Base-by-base conservation (phyloP, 2,888 invertebrate species). In the Drepanosiphum platanoidis region DNA sequence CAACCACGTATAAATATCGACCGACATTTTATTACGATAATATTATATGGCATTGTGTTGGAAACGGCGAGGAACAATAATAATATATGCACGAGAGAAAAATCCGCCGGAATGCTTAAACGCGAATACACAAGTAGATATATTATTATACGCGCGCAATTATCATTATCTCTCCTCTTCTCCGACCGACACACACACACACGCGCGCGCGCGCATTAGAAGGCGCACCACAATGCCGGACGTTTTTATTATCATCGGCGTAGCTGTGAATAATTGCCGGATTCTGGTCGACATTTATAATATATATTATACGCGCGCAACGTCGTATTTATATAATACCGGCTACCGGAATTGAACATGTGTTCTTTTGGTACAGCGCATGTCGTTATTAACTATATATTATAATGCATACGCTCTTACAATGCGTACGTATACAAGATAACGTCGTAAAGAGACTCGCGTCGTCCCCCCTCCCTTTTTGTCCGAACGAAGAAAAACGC, bases 221-320 rank as follows among this genome's bases (percentile, higher is more conserved):
- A 46, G 52, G 22, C 52, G 39, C 64, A 61, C n/a, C n/a, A n/a
- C 61, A 27, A 27, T 9, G 52, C 70, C 80, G 2, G 66, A 66
- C 66, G 66, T 71, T 81, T 71, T 81, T 71, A 71, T 39, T 58
- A 71, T 70, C 81, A 58, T 70, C 81, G 71, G 58, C 15, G 70
- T 70, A 22, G 18, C 70, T 13, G 39, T 71, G 58, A 71, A 71
- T 81, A 39, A 81, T 81, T 71, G 71, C 71, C 58, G 61, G 71
- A 81, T 71, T 81, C 81, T 71, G 71, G 39, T 61, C 30, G 36
- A 22, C 58, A 81, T 81, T 81, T 61, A 71, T 39, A 27, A 64
- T 58, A 22, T 30, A 8, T n/a, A 34, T 58, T 36, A 34, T 75
- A 58, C 15, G 4, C 2, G 34, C 36, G 11, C 58, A 46, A 18